A percentile compares a stretch with the other conserved stretches of the same genome.
Evolutionary conservation across 2,888 invertebrate genomes (phyloP).

Genomic region (Patella pellucida): DNA sequence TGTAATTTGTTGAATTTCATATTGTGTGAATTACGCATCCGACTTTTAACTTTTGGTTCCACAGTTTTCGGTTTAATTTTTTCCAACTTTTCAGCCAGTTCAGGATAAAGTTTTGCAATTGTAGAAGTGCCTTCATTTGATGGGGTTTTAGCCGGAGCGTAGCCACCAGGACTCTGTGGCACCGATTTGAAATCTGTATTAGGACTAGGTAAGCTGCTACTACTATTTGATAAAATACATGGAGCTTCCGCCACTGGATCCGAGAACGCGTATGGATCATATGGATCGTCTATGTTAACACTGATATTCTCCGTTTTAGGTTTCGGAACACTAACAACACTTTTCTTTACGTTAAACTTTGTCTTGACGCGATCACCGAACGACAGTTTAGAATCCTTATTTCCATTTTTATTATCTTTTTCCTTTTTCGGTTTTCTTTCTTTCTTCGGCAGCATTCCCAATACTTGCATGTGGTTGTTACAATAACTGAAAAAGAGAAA

Average conservation of each 20-base stretch:
- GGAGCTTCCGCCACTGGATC: conserved; percentile 43
- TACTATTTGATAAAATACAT: conserved; percentile 30
- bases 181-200: neutral
- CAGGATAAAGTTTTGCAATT: conserved; percentile 67
- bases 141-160: neutral
- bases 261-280: conserved; percentile 64
- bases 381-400: conserved; percentile 37
- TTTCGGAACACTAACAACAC: conserved; percentile 35
- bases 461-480: conserved; percentile 73
- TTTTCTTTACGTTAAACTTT: conserved; percentile 41
- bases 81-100: conserved; percentile 67
- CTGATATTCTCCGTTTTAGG: conserved; percentile 28
- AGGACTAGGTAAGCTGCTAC: conserved; percentile 25
- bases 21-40: conserved; percentile 65
- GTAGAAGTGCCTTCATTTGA: conserved; percentile 45
- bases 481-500: conserved; percentile 67
- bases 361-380: conserved; percentile 57
- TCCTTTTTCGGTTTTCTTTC: conserved; percentile 59
- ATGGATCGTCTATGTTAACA: conserved; percentile 50
- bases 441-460: conserved; percentile 63
- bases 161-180: conserved; percentile 21
- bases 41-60: conserved; percentile 48
- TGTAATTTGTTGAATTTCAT: conserved; percentile 67
- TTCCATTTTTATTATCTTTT: conserved; percentile 35
- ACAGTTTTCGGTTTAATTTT: conserved; percentile 54